phyloP scores from a whole-genome alignment of 2,797 vertebrate species.

The Agapornis canus region DNA sequence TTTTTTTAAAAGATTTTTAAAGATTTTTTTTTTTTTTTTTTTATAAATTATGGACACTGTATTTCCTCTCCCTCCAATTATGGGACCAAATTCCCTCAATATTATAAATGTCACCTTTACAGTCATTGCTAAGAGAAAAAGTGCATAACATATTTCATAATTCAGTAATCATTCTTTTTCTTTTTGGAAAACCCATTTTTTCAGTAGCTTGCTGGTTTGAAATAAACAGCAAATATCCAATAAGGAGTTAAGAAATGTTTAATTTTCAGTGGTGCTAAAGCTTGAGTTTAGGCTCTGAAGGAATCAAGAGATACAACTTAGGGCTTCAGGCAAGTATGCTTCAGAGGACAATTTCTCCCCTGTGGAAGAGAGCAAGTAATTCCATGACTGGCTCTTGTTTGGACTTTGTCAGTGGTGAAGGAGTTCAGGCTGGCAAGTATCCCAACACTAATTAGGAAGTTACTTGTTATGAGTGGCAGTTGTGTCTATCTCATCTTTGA shows the following conservation, averaged over 20 bases:
- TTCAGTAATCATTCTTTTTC: background rate
- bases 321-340: background rate
- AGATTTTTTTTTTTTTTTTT: background rate
- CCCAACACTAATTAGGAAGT: background rate
- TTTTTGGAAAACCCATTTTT: background rate
- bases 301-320: background rate
- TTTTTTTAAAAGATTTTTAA: background rate
- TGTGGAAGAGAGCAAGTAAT: background rate
- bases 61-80: background rate
- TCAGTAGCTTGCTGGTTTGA: background rate
- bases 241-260: background rate
- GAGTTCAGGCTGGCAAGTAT: background rate
- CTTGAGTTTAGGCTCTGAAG: background rate
- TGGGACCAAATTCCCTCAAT: background rate
- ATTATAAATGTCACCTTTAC: background rate
- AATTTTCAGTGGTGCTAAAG: background rate
- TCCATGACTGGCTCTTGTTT: background rate
- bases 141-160: background rate
- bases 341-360: background rate
- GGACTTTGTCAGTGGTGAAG: background rate
- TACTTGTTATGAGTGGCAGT: background rate
- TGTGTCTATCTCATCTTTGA: background rate
- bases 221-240: background rate
- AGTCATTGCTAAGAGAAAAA: background rate
- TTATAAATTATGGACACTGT: background rate